A percentile compares a stretch with the other conserved stretches of the same genome.
Evolutionary conservation across 1,140 invertebrate species (phyloP).

Genomic region (Drosophila arizonae): DNA sequence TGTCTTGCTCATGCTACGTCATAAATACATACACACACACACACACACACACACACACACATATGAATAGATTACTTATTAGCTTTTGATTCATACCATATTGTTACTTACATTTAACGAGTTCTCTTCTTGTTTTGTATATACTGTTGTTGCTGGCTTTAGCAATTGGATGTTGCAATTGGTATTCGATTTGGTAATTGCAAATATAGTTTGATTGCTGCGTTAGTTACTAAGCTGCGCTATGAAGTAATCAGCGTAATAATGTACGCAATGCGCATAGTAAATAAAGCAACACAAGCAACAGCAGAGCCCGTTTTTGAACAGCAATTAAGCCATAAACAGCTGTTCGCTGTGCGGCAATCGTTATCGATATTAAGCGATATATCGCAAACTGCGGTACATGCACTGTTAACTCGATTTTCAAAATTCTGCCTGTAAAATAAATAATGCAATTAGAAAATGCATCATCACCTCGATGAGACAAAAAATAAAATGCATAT

Average conservation of each 20-base stretch:
- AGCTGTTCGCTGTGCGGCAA: conserved; percentile 27
- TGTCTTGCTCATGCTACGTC: conserved; percentile 47
- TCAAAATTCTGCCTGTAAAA: too few relatives aligned
- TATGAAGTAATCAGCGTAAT: conserved; percentile 41
- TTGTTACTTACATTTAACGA: conserved; percentile 33
- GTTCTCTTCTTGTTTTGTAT: conserved; percentile 14
- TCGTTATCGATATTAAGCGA: background rate
- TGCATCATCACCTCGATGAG: too few relatives aligned
- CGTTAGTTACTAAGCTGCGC: background rate
- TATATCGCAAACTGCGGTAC: conserved; percentile 5
- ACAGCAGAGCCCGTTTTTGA: conserved; percentile 36
- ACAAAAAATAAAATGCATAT: too few relatives aligned
- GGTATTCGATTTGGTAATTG: conserved; percentile 6
- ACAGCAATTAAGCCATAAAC: conserved; percentile 37
- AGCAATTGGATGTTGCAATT: conserved; percentile 29
- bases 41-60: conserved; percentile 19
- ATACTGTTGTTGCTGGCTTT: conserved; percentile 11
- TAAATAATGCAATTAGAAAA: too few relatives aligned
- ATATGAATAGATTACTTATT: conserved; percentile 17
- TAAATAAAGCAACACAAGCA: conserved; percentile 31
- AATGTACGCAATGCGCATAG: conserved; percentile 33
- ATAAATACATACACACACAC: background rate
- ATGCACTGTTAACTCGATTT: too few relatives aligned
- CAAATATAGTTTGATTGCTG: background rate
- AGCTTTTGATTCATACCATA: conserved; percentile 15